A percentile compares a stretch with the other conserved stretches of the same genome.
phyloP scores from a whole-genome alignment of 2,888 invertebrate species.

The Phyllotreta striolata region DNA sequence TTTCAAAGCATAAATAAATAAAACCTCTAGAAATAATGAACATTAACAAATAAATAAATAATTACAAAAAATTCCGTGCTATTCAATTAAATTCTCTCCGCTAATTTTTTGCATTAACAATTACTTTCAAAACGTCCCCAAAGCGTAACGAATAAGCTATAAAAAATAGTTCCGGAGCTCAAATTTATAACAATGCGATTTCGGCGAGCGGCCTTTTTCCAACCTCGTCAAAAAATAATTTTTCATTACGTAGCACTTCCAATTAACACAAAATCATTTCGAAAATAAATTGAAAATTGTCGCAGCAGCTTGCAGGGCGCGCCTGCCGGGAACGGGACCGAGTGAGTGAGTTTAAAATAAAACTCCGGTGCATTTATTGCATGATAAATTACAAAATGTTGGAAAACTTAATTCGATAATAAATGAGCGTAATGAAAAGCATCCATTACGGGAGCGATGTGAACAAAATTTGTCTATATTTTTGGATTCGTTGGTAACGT shows the following conservation, averaged over 20 bases:
- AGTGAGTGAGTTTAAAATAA: slow-evolving; percentile 30
- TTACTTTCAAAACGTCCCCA: too few species aligned
- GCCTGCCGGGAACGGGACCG: neutral
- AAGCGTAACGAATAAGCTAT: too few species aligned
- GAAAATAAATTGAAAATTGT: slow-evolving; percentile 33
- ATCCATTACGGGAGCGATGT: slow-evolving; percentile 38
- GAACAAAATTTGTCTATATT: slow-evolving; percentile 38
- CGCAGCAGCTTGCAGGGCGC: slow-evolving; percentile 28
- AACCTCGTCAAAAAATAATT: slow-evolving; percentile 18
- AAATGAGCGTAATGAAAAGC: slow-evolving; percentile 42
- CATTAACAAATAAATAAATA: too few species aligned
- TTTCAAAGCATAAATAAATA: too few species aligned
- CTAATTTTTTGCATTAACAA: too few species aligned
- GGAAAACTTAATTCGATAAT: slow-evolving; percentile 44
- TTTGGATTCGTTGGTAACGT: slow-evolving; percentile 37
- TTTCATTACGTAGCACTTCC: slow-evolving; percentile 19
- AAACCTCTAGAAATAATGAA: too few species aligned
- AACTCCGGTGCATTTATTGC: slow-evolving; percentile 40
- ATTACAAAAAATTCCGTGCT: too few species aligned
- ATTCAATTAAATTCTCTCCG: too few species aligned
- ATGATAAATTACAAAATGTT: slow-evolving; percentile 45
- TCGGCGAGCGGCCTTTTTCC: neutral
- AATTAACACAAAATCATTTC: slow-evolving; percentile 22
- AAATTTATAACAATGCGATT: neutral
- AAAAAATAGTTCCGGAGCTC: too few species aligned